A percentile compares a stretch with the other conserved stretches of the same genome.
Conservation (phyloP, 2,113 vertebrate species). For the Hiodon alosoides region DNA sequence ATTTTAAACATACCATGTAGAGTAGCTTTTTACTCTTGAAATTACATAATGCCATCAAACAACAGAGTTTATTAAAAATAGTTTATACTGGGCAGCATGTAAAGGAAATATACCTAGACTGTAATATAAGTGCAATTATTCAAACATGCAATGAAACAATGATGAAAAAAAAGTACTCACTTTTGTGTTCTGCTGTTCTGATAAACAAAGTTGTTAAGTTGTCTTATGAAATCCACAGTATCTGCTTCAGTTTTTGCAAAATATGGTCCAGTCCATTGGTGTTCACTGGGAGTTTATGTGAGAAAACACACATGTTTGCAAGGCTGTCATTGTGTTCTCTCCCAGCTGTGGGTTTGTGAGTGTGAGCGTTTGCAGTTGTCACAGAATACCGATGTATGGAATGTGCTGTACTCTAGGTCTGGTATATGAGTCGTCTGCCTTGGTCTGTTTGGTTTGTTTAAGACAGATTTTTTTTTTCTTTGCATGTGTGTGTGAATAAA, state of each 20-base stretch:
- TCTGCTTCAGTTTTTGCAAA: neutral
- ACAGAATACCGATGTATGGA: neutral
- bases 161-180: neutral
- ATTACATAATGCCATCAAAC: no score
- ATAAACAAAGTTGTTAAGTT: neutral
- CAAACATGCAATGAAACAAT: neutral
- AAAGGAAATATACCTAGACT: no score
- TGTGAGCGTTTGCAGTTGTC: neutral
- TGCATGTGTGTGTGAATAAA: neutral
- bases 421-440: neutral
- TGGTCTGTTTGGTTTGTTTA: neutral
- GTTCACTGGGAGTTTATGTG: neutral
- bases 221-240: neutral
- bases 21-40: no score
- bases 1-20: no score
- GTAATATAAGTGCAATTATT: no score
- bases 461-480: neutral
- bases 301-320: neutral
- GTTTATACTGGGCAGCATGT: no score
- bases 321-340: neutral
- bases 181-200: neutral
- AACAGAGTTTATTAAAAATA: no score
- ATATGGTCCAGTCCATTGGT: neutral
- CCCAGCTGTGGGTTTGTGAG: neutral
- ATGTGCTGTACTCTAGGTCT: neutral